Base-by-base conservation (phyloP, 2,888 invertebrate species). In the Lacanobia oleracea region DNA sequence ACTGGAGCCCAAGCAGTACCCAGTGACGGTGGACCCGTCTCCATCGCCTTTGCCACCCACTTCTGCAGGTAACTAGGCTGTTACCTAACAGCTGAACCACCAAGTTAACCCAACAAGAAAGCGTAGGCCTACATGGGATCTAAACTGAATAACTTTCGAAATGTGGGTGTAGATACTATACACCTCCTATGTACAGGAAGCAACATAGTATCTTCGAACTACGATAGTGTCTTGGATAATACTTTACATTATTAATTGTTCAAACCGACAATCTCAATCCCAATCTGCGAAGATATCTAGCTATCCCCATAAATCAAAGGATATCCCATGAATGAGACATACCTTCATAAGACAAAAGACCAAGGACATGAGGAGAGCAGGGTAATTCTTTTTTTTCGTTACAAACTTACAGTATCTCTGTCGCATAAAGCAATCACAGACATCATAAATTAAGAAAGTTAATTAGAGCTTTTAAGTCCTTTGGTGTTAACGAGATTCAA, bases 1-100 rank as follows among this genome's bases (percentile, higher is more conserved):
- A 56, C 90, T 92, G 4, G 93, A 91, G 54, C 92, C 92, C 14
- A 89, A 90, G 65, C 83, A 78, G 16, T 92, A 92, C 69, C 92
- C 93, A 10, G 94, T 95, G 18, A 86, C 85, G 1, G 92, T 95
- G 23, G 91, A 93, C 54, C 93, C 94, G 0, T 94, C 94, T 6
- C 94, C 95, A 0, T 87, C 79, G 7, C 92, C 94, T 1, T 80
- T 94, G 27, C 95, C 95, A 7, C 87, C 83, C 12, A 95, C 94
- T 0, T 93, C 93, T n/a, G 90, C 94, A 67, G 94, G 95, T 94
- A 86, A 85, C 3, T 27, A 27, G 27, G 27, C 1, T 45, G 18
- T 48, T 53, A 53, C 14, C 51, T 43, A 9, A 43, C 12, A 43
- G 12, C 10, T 48, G 48, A 18, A 18, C 48, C 18, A 48, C 48